Conservation (phyloP, 2,797 vertebrate species). For the Chelon auratus region DNA sequence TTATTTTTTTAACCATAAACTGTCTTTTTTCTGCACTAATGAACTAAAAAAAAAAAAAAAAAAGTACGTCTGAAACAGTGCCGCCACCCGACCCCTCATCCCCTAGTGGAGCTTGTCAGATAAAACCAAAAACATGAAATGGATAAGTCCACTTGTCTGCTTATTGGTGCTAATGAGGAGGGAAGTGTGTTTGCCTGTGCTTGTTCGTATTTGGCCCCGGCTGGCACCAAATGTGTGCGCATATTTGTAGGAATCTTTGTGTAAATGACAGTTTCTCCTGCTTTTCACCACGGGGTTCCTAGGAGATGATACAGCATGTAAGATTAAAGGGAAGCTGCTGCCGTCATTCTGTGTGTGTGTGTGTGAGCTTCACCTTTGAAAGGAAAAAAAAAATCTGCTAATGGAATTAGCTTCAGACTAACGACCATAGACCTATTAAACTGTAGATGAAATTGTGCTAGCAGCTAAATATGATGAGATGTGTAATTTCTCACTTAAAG, state of each 20-base stretch:
- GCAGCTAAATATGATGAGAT: background rate
- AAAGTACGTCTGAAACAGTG: background rate
- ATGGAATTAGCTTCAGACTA: slow-evolving; percentile 2
- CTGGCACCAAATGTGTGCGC: background rate
- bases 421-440: background rate
- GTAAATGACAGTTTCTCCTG: background rate
- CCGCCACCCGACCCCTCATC: background rate
- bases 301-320: slow-evolving; percentile 20
- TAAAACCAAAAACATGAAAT: background rate
- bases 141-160: background rate
- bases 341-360: background rate
- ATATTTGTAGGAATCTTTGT: background rate
- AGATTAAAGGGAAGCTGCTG: slow-evolving; percentile 16
- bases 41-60: background rate
- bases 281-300: slow-evolving; percentile 8
- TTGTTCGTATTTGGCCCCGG: background rate
- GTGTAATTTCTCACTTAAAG: background rate
- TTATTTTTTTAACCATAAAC: background rate
- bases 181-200: background rate
- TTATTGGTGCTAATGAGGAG: background rate
- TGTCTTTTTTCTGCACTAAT: background rate
- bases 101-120: background rate
- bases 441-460: background rate
- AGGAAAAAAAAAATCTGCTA: background rate
- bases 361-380: background rate